Base-by-base conservation (phyloP, 2,113 vertebrate genomes). In the Euleptes europaea region DNA sequence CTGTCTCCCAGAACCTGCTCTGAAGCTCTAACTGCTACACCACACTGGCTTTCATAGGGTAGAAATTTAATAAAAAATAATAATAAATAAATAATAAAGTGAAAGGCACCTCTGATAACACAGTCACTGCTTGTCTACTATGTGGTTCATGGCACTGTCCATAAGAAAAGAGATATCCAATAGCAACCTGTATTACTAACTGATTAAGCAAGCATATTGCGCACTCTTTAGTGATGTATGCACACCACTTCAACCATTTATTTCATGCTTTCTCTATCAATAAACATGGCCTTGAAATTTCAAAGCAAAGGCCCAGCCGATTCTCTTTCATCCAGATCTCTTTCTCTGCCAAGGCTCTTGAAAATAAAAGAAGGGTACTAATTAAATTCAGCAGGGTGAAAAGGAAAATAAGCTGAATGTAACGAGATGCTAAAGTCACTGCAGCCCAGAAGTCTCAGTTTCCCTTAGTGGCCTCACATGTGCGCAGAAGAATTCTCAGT, bases 341-440 rank as follows among this genome's bases (percentile, higher is more conserved):
- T 83, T 75, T 49, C 71, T 66, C 57, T 83, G 82, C 82, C 82
- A 83, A 83, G 60, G 71, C 72, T 33, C 40, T 74, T 74, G 60
- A 75, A 83, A 75, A 83, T 65, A 83, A 83, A 83, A 83, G 82
- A 75, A 75, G 82, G 63, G 40, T 49, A 75, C 82, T 75, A 83
- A 83, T 75, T 75, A 83, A 83, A 83, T 83, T 83, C 82, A 75
- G n/a, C 57, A 83, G 82, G 57, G 57, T 47, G 7, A 83, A 83
- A 83, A 83, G 82, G 82, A 75, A 83, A 83, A 75, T 75, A 83
- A 83, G 71, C 82, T 47, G 31, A 28, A 74, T 74, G 81, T 74
- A 83, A 83, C 71, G 12, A 83, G 71, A 83, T 65, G 71, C 71
- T 83, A 63, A 83, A 83, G 71, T 83, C 81, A 83, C 57, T 65